Conservation (phyloP, 2,113 vertebrate species). For the Pitta sordida region DNA sequence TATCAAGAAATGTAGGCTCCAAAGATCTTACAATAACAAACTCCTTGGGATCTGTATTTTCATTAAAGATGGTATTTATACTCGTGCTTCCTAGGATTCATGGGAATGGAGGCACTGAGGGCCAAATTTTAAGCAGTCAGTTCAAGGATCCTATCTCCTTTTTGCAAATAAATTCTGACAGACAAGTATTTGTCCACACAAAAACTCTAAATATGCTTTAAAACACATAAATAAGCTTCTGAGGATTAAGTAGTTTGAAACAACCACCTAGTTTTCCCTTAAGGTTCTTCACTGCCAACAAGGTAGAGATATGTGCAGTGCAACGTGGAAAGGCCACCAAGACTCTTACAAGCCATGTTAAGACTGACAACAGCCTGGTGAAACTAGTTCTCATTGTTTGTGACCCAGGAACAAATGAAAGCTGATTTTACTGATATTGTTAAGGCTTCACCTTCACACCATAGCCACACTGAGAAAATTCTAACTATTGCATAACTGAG, state of each 20-base stretch:
- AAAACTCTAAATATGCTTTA: not conserved
- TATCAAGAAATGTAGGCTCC: not conserved
- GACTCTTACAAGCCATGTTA: not conserved
- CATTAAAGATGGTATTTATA: not conserved
- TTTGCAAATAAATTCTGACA: not conserved
- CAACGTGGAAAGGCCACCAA: not conserved
- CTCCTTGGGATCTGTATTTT: not conserved
- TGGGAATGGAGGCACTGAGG: not conserved
- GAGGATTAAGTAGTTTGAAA: not conserved
- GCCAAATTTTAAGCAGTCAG: not conserved
- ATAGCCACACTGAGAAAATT: not conserved
- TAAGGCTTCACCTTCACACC: not conserved
- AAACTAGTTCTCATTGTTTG: not conserved
- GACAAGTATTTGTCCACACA: not conserved
- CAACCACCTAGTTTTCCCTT: not conserved
- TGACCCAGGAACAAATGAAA: not conserved
- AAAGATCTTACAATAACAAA: constrained; percentile 2
- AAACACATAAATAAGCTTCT: not conserved
- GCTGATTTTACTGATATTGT: not conserved
- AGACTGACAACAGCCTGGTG: not conserved
- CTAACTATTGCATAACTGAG: not conserved
- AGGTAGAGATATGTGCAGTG: not conserved
- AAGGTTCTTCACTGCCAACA: not conserved
- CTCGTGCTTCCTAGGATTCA: not conserved
- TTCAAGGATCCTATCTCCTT: not conserved